A percentile compares a stretch with the other conserved stretches of the same genome.
These are phyloP conservation scores for Boloria euphrosyne DNA, from an alignment of 2,888 invertebrate species.

Conservation along the genomic window DNA sequence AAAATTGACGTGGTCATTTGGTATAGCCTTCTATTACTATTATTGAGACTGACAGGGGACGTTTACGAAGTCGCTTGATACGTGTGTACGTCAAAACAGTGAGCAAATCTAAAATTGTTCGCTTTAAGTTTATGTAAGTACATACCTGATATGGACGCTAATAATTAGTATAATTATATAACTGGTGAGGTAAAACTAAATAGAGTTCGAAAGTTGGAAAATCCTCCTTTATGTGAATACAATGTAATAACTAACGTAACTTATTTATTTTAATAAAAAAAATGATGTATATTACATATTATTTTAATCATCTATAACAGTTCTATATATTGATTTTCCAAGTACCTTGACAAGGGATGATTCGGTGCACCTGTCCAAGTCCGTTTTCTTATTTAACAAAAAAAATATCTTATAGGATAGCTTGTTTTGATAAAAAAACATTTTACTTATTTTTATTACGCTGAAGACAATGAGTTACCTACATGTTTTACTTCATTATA, in stretches of 20 bases:
- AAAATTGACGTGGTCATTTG: conserved; percentile 22
- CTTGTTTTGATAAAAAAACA: conserved; percentile 35
- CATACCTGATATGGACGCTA: neutral
- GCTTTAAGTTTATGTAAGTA: neutral
- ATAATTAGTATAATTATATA: conserved; percentile 6
- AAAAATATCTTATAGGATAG: conserved; percentile 42
- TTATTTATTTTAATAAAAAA: too few relatives aligned
- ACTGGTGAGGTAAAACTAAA: neutral
- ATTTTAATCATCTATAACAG: neutral
- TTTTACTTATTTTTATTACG: neutral
- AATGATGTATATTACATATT: too few relatives aligned
- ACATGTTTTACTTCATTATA: conserved; percentile 19
- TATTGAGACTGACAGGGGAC: conserved; percentile 13
- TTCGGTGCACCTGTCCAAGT: conserved; percentile 47
- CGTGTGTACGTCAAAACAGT: conserved; percentile 6
- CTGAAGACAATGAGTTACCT: conserved; percentile 11
- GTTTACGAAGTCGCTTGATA: conserved; percentile 6
- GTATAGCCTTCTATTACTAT: conserved; percentile 9
- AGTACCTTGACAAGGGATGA: conserved; percentile 39
- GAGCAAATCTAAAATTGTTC: conserved; percentile 12
- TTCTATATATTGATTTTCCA: conserved; percentile 20
- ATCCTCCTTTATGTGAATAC: neutral
- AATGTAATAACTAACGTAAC: too few relatives aligned
- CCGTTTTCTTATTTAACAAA: conserved; percentile 43
- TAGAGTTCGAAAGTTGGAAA: neutral